A percentile compares a stretch with the other conserved stretches of the same genome.
Evolutionary conservation across 2,113 vertebrate species (phyloP).

Genomic region (Nothobranchius kuhntae): DNA sequence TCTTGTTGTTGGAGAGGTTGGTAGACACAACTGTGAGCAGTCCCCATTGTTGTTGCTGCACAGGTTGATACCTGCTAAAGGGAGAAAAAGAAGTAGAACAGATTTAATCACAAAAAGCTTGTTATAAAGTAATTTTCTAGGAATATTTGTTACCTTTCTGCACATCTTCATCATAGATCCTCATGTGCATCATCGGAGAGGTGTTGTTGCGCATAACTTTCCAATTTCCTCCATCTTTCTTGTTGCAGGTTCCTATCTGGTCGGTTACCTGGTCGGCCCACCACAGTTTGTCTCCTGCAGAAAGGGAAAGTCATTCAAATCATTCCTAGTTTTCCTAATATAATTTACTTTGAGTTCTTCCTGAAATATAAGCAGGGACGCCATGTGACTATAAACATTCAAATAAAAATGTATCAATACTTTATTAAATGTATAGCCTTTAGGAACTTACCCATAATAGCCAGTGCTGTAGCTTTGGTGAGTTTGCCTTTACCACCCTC

Average conservation of each 20-base stretch:
- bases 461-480: constrained; percentile 90
- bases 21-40: constrained; percentile 96
- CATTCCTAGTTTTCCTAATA: background rate
- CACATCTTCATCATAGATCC: constrained; percentile 90
- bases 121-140: background rate
- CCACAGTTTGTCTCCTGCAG: constrained; percentile 91
- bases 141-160: constrained; percentile 68
- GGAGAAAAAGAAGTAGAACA: too few relatives aligned
- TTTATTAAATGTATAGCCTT: background rate
- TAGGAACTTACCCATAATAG: constrained; percentile 90
- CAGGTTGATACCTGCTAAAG: constrained; percentile 81
- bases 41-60: constrained; percentile 94
- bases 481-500: constrained; percentile 83
- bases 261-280: constrained; percentile 94
- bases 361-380: background rate
- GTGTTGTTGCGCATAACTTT: constrained; percentile 90
- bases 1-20: constrained; percentile 86
- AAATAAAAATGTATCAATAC: background rate
- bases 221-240: constrained; percentile 84
- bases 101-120: background rate
- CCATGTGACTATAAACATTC: too few relatives aligned
- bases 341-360: too few relatives aligned
- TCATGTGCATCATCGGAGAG: constrained; percentile 97
- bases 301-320: background rate
- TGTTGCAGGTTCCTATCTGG: constrained; percentile 93